phyloP scores from a whole-genome alignment of 2,113 vertebrate genomes.

The Platichthys flesus region DNA sequence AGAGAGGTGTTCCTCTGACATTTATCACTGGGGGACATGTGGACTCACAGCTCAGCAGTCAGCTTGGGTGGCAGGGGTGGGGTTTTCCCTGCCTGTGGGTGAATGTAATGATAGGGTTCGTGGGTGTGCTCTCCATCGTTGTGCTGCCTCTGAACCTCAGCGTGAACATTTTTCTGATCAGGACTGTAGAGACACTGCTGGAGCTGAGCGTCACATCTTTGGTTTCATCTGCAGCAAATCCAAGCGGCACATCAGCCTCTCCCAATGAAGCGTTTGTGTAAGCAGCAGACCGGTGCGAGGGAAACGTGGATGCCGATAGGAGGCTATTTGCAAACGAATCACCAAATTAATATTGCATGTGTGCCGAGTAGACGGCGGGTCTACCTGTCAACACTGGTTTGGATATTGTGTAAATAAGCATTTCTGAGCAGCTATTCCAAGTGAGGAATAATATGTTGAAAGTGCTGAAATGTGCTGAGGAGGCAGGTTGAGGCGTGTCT shows the following conservation, averaged over 20 bases:
- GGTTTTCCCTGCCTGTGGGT: conserved; percentile 63
- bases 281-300: not conserved
- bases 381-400: conserved; percentile 40
- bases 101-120: conserved; percentile 68
- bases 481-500: conserved; percentile 66
- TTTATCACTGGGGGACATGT: conserved; percentile 19
- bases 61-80: conserved; percentile 24
- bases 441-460: conserved; percentile 33
- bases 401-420: conserved; percentile 45
- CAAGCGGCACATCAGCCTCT: not conserved
- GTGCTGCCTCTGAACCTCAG: conserved; percentile 77
- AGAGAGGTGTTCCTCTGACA: conserved; percentile 37
- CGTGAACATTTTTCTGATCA: conserved; percentile 76
- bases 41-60: conserved; percentile 25
- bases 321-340: conserved; percentile 15
- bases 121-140: conserved; percentile 65
- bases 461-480: conserved; percentile 50
- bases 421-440: conserved; percentile 18
- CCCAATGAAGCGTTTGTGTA: conserved; percentile 27
- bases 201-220: conserved; percentile 49
- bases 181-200: conserved; percentile 69
- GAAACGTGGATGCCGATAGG: conserved; percentile 7
- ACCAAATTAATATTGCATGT: conserved; percentile 28
- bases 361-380: conserved; percentile 22
- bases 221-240: conserved; percentile 6